Conservation (phyloP, 2,113 vertebrate species). For the Poecilia latipinna region DNA sequence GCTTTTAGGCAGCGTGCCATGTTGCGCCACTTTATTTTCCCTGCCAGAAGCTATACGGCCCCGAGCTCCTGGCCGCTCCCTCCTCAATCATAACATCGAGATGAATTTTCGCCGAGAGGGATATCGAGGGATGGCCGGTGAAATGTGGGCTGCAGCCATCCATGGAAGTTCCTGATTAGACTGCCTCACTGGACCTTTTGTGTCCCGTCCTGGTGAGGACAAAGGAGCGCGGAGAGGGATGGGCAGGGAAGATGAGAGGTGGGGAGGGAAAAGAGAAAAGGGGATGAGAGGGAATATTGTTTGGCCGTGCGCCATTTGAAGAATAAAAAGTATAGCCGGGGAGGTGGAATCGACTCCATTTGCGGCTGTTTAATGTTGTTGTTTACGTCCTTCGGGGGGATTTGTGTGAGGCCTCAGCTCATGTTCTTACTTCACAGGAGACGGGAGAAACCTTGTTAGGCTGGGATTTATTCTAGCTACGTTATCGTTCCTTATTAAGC, state of each 20-base stretch:
- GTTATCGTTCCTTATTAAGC: no score
- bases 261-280: slow-evolving; percentile 28
- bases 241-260: slow-evolving; percentile 73
- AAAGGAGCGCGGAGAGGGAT: slow-evolving; percentile 73
- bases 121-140: slow-evolving; percentile 73
- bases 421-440: neutral
- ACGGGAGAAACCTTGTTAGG: neutral
- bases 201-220: slow-evolving; percentile 78
- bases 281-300: slow-evolving; percentile 74
- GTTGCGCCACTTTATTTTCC: slow-evolving; percentile 38
- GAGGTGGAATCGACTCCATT: slow-evolving; percentile 41
- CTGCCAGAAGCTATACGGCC: slow-evolving; percentile 47
- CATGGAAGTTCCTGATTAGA: slow-evolving; percentile 84
- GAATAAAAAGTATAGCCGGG: slow-evolving; percentile 62
- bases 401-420: neutral
- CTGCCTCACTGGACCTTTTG: slow-evolving; percentile 84
- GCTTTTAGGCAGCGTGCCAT: neutral
- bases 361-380: slow-evolving; percentile 20
- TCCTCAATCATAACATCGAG: slow-evolving; percentile 71
- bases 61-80: slow-evolving; percentile 58
- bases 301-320: slow-evolving; percentile 40
- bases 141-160: slow-evolving; percentile 81
- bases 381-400: neutral
- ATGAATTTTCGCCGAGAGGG: slow-evolving; percentile 76
- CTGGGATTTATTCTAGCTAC: neutral